Conservation (phyloP, 2,113 vertebrate species). For the Epinephelus moara region DNA sequence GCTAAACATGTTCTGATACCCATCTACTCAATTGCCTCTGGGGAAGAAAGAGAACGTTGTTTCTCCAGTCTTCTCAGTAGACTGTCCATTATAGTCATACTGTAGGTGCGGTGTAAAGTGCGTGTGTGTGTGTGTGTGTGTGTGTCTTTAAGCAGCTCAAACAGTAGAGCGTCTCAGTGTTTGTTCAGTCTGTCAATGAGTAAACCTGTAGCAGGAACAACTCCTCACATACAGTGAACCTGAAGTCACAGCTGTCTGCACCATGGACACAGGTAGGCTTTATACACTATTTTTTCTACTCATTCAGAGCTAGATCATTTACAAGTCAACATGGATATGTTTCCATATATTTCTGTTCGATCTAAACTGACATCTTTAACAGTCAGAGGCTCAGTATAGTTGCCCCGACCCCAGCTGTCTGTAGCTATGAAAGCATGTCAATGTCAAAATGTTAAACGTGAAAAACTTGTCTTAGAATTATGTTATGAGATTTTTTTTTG, state of each 20-base stretch:
- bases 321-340: background rate
- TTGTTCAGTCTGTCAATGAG: conserved; percentile 61
- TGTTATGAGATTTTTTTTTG: background rate
- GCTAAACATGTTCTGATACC: background rate
- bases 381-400: background rate
- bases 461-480: too few species aligned
- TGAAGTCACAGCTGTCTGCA: conserved; percentile 5
- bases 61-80: too few species aligned
- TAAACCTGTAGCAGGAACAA: conserved; percentile 37
- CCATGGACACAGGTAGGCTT: conserved; percentile 20
- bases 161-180: conserved; percentile 39
- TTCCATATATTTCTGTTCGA: background rate
- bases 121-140: background rate
- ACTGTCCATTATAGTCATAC: too few species aligned
- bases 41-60: too few species aligned
- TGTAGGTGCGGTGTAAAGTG: too few species aligned
- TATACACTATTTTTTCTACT: background rate
- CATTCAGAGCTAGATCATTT: background rate
- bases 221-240: background rate
- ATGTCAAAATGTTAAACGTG: too few species aligned
- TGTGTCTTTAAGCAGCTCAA: conserved; percentile 54
- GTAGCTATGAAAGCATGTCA: too few species aligned
- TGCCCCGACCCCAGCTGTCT: background rate
- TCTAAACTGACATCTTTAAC: too few species aligned
- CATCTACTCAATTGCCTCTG: too few species aligned